Evolutionary conservation across 2,888 invertebrate species (phyloP).

Genomic region (Maniola hyperantus): DNA sequence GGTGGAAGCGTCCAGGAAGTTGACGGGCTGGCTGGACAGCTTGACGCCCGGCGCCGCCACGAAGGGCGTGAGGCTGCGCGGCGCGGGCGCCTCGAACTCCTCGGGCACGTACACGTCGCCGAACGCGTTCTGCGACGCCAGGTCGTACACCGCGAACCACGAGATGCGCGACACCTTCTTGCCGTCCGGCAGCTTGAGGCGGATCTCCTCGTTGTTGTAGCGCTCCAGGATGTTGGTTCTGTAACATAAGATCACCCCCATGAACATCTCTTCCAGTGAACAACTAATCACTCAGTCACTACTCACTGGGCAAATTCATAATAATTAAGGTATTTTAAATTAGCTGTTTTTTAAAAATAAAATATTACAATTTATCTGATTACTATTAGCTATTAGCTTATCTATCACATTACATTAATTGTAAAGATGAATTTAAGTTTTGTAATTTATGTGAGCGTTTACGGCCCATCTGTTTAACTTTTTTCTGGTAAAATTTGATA

Average conservation of each 20-base stretch:
- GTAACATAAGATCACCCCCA: conserved; percentile 33
- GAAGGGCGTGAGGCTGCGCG: conserved; percentile 77
- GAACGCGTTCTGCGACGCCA: conserved; percentile 92
- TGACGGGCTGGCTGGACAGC: conserved; percentile 87
- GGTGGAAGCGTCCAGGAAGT: conserved; percentile 91
- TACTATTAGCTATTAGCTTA: too few species aligned
- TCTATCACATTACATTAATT: too few species aligned
- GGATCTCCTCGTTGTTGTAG: conserved; percentile 94
- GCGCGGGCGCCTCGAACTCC: conserved; percentile 92
- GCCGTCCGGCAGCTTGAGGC: conserved; percentile 90
- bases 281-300: too few species aligned
- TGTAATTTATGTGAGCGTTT: too few species aligned
- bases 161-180: conserved; percentile 93
- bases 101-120: conserved; percentile 95
- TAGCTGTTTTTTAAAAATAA: too few species aligned
- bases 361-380: too few species aligned
- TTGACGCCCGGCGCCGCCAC: conserved; percentile 53
- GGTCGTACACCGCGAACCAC: conserved; percentile 95
- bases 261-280: neutral
- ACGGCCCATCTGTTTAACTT: too few species aligned
- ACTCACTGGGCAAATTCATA: too few species aligned
- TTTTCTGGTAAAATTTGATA: too few species aligned
- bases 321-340: too few species aligned
- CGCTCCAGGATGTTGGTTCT: conserved; percentile 93
- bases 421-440: too few species aligned